These are phyloP conservation scores for Brachyhypopomus occidentalis DNA, from an alignment of 2,113 vertebrate genomes.

Conservation along the genomic window DNA sequence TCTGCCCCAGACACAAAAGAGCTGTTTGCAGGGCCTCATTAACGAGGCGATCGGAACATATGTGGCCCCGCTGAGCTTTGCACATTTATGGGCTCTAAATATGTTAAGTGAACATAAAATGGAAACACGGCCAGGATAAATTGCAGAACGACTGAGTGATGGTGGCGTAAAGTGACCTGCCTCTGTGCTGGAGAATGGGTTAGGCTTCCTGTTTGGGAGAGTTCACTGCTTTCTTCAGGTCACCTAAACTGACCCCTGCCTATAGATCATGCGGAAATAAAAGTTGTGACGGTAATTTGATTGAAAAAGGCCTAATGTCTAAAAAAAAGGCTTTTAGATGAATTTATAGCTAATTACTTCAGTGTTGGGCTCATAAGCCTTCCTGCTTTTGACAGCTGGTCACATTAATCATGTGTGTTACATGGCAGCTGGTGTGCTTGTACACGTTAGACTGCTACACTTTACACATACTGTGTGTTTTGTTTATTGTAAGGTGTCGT, in stretches of 20 bases:
- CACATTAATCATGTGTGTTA: neutral
- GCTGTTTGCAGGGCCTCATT: conserved; percentile 60
- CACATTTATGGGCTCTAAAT: conserved; percentile 49
- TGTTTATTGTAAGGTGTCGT: too few species aligned
- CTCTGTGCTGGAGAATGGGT: conserved; percentile 21
- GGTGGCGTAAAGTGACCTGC: conserved; percentile 35
- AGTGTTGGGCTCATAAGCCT: neutral
- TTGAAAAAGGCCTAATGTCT: conserved; percentile 1
- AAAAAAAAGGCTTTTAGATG: neutral
- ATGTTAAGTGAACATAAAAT: conserved; percentile 43
- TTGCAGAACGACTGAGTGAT: conserved; percentile 40
- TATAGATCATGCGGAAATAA: conserved; percentile 10
- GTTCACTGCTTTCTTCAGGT: conserved; percentile 22
- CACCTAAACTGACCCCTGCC: conserved; percentile 5
- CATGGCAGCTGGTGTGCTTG: too few species aligned
- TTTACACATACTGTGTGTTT: too few species aligned
- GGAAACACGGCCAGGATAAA: conserved; percentile 43
- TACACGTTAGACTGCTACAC: too few species aligned
- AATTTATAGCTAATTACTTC: neutral
- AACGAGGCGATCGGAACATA: conserved; percentile 54
- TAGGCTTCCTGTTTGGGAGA: neutral
- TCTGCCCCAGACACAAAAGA: conserved; percentile 59
- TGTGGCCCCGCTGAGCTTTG: conserved; percentile 52
- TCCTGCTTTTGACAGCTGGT: neutral
- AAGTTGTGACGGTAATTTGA: conserved; percentile 20